Percentiles rank a stretch among this genome's conserved stretches.
Evolutionary conservation across 2,797 vertebrate species (phyloP).

Genomic region (Aplochiton taeniatus): DNA sequence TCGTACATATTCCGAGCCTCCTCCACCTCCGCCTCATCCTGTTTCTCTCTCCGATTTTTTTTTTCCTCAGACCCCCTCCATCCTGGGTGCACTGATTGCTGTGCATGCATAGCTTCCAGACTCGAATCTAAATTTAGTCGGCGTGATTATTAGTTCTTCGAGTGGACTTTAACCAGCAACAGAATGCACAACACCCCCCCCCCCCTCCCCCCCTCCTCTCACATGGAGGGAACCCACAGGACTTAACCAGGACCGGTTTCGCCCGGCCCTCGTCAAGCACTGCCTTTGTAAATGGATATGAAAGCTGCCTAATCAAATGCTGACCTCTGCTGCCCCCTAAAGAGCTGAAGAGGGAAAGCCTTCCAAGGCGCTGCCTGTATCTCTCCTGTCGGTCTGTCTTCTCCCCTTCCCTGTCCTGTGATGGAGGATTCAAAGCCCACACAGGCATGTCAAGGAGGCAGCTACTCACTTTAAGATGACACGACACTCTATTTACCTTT

Average conservation of each 20-base stretch:
- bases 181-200: slow-evolving; percentile 37
- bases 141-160: slow-evolving; percentile 49
- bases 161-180: slow-evolving; percentile 46
- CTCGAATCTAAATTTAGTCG: slow-evolving; percentile 71
- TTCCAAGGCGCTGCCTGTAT: slow-evolving; percentile 15
- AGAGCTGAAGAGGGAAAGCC: slow-evolving; percentile 55
- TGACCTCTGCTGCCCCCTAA: slow-evolving; percentile 77
- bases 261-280: slow-evolving; percentile 62
- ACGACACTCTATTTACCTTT: slow-evolving; percentile 62
- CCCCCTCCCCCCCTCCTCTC: slow-evolving; percentile 9
- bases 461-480: slow-evolving; percentile 54
- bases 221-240: slow-evolving; percentile 41
- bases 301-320: slow-evolving; percentile 65
- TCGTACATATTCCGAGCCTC: slow-evolving; percentile 17
- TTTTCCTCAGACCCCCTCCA: slow-evolving; percentile 20
- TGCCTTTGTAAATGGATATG: slow-evolving; percentile 65
- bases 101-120: slow-evolving; percentile 62
- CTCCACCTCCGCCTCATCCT: neutral
- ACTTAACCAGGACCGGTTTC: slow-evolving; percentile 67
- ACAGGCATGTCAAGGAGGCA: slow-evolving; percentile 49
- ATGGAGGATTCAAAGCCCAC: slow-evolving; percentile 51
- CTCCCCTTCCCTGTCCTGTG: slow-evolving; percentile 20
- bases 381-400: slow-evolving; percentile 29
- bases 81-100: slow-evolving; percentile 61
- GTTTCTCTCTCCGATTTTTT: neutral